phyloP scores from a whole-genome alignment of 2,113 vertebrate species.

The Haemorhous mexicanus region DNA sequence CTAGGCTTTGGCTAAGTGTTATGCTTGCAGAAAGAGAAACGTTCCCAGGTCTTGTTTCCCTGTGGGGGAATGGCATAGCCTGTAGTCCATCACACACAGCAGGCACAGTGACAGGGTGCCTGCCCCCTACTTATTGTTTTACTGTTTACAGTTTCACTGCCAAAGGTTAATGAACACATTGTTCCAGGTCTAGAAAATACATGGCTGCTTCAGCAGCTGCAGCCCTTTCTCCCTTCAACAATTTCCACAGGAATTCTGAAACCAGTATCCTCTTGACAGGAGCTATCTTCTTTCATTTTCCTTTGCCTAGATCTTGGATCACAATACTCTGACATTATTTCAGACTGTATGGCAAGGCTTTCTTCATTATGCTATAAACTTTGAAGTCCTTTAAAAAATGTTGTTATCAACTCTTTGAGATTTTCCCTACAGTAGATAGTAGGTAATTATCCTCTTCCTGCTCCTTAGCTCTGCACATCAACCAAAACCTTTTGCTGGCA shows the following conservation, averaged over 20 bases:
- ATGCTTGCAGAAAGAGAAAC: neutral
- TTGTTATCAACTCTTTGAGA: neutral
- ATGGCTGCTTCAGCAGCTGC: neutral
- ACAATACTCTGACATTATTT: neutral
- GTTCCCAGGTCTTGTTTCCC: neutral
- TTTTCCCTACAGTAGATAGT: neutral
- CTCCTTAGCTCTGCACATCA: neutral
- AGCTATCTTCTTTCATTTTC: neutral
- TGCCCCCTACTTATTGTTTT: slow-evolving; percentile 6
- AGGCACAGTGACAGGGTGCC: slow-evolving; percentile 1
- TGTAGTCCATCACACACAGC: neutral
- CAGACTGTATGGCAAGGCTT: neutral
- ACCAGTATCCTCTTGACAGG: neutral
- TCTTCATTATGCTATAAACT: neutral
- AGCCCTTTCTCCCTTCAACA: neutral
- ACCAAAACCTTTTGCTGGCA: fast-evolving
- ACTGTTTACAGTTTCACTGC: slow-evolving; percentile 30
- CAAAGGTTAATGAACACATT: slow-evolving; percentile 47
- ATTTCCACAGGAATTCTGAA: neutral
- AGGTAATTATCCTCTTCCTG: neutral
- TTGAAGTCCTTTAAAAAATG: neutral
- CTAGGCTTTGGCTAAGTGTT: neutral
- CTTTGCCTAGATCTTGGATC: neutral
- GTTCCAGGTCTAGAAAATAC: slow-evolving; percentile 1
- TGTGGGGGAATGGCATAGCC: neutral